These are phyloP conservation scores for Hydropsyche tenuis DNA, from an alignment of 1,140 invertebrate species.

Conservation along the genomic window DNA sequence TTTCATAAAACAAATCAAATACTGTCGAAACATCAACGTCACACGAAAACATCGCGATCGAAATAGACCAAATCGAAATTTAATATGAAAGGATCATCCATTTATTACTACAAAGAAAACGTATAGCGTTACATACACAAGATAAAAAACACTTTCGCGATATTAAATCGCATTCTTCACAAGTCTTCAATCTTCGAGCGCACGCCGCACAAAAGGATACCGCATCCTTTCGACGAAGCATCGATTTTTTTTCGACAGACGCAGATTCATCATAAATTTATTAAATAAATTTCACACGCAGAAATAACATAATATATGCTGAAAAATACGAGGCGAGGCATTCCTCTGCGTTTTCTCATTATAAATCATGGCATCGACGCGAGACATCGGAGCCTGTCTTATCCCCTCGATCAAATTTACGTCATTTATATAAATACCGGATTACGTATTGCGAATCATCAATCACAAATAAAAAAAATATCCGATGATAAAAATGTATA, in stretches of 20 bases:
- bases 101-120: too few species aligned
- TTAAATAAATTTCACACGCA: not conserved
- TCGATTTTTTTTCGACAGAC: conserved; percentile 13
- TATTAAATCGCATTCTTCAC: too few species aligned
- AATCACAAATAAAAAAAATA: conserved; percentile 44
- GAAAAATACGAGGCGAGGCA: not conserved
- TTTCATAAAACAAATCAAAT: too few species aligned
- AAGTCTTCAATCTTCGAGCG: too few species aligned
- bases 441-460: conserved; percentile 45
- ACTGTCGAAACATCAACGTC: too few species aligned
- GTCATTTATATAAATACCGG: conserved; percentile 46
- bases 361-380: conserved; percentile 9
- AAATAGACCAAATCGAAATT: too few species aligned
- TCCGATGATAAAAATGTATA: not conserved
- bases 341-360: not conserved
- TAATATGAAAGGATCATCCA: too few species aligned
- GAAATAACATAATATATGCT: not conserved
- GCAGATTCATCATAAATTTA: conserved; percentile 17
- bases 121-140: too few species aligned
- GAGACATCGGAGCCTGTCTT: not conserved
- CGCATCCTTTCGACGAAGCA: not conserved
- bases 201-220: not conserved
- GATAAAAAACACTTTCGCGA: too few species aligned
- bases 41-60: too few species aligned
- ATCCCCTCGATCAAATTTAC: conserved; percentile 37